Conservation (phyloP, 2,113 vertebrate genomes). For the Cebidichthys violaceus region DNA sequence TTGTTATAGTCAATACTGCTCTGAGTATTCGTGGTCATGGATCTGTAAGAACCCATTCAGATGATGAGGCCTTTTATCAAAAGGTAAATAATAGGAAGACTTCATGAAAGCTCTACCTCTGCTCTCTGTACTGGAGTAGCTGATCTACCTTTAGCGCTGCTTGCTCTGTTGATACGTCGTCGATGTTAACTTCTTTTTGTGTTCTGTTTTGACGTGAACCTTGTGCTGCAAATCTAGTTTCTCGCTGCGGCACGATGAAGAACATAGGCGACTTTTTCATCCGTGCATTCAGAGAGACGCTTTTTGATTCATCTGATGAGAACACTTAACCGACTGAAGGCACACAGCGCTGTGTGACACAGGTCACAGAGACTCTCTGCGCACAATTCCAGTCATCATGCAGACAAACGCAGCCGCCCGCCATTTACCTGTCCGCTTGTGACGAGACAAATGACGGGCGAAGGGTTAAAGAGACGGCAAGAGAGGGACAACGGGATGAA, state of each 20-base stretch:
- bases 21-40: too few relatives aligned
- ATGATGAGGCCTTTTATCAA: too few relatives aligned
- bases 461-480: constrained; percentile 11
- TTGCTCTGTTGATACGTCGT: too few relatives aligned
- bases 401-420: constrained; percentile 7
- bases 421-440: constrained; percentile 44
- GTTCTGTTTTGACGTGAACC: background rate
- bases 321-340: background rate
- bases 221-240: background rate
- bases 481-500: constrained; percentile 35
- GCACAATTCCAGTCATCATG: constrained; percentile 7
- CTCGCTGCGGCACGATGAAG: background rate
- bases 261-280: background rate
- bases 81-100: too few relatives aligned
- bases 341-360: background rate
- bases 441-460: constrained; percentile 39
- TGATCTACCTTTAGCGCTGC: too few relatives aligned
- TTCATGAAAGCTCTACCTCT: too few relatives aligned
- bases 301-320: background rate
- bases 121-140: too few relatives aligned
- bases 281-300: background rate
- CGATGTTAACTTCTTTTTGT: background rate
- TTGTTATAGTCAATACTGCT: too few relatives aligned
- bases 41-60: too few relatives aligned
- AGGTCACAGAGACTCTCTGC: constrained; percentile 18